Base-by-base conservation (phyloP, 2,797 vertebrate species). In the Atherinosoma microstoma region DNA sequence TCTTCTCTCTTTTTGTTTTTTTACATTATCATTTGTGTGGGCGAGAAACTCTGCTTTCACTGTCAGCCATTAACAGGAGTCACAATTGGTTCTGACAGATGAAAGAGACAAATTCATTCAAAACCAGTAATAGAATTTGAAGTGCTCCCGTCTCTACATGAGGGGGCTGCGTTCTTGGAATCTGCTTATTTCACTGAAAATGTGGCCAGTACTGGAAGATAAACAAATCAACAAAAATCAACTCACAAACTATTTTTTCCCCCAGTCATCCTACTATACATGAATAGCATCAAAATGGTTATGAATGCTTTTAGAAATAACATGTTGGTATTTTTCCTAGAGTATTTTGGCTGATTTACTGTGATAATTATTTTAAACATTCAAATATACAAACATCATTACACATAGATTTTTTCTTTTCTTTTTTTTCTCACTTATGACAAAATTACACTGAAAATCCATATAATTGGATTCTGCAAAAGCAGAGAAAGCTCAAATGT, bases 71-170 rank as follows among this genome's bases (percentile, higher is more conserved):
- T 86, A 88, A 62, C 78, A 82, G 68, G 58, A 61, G 49, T 70
- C 82, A 86, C 87, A 88, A 90, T 86, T 79, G 79, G 58, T 81
- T 78, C 83, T 78, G 86, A 88, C 88, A 84, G 80, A 92, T 90
- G 85, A 92, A 91, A 93, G 82, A 70, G 82, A 75, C 64, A 85
- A 86, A 92, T 92, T 82, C 88, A 89, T 91, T 91, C 79, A 86
- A 72, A 77, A 79, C 70, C 51, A 65, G 78, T 86, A 84, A 87
- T 80, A 86, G 80, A 90, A 82, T 88, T 73, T 89, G 67, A 88
- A 90, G 80, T 80, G 81, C 78, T 80, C 77, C 70, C 76, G 78
- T 78, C 72, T 82, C 86, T 76, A 80, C 80, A 47, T 38, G 72
- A 80, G 73, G 22, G 11, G 49, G 57, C 65, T n/a, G 57, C 24